Evolutionary conservation across 1,140 invertebrate species (phyloP).

Genomic region (Drosophila elegans): DNA sequence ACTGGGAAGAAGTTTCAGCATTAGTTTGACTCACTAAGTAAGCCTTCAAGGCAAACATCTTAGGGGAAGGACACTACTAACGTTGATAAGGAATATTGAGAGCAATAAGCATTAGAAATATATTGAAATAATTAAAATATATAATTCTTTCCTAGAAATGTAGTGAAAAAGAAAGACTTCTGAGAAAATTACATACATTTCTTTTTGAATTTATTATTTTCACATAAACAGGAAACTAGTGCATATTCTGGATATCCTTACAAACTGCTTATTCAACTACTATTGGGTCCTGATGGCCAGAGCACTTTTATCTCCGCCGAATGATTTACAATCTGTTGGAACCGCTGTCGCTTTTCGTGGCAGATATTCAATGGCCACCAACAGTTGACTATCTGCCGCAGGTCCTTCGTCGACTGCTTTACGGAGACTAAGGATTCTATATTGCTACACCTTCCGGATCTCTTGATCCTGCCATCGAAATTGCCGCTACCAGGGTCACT

Average conservation of each 20-base stretch:
- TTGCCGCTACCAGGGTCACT: background rate
- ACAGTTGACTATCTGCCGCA: background rate
- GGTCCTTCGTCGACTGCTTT: background rate
- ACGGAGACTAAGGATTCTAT: background rate
- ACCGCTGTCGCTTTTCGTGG: background rate
- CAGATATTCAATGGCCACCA: conserved; percentile 4
- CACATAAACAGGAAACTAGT: background rate
- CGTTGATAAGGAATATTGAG: too few relatives aligned
- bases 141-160: too few relatives aligned
- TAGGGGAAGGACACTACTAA: too few relatives aligned
- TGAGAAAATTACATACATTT: too few relatives aligned
- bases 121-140: too few relatives aligned
- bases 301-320: background rate
- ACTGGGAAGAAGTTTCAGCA: conserved; percentile 14
- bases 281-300: background rate
- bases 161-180: too few relatives aligned
- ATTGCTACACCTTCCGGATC: too few relatives aligned
- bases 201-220: background rate
- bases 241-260: background rate
- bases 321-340: background rate
- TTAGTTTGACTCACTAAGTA: conserved; percentile 27
- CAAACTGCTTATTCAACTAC: too few relatives aligned
- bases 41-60: conserved; percentile 13
- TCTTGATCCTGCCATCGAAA: background rate
- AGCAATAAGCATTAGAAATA: too few relatives aligned